Evolutionary conservation across 2,797 vertebrate genomes (phyloP).

Genomic region (Setipinna tenuifilis): DNA sequence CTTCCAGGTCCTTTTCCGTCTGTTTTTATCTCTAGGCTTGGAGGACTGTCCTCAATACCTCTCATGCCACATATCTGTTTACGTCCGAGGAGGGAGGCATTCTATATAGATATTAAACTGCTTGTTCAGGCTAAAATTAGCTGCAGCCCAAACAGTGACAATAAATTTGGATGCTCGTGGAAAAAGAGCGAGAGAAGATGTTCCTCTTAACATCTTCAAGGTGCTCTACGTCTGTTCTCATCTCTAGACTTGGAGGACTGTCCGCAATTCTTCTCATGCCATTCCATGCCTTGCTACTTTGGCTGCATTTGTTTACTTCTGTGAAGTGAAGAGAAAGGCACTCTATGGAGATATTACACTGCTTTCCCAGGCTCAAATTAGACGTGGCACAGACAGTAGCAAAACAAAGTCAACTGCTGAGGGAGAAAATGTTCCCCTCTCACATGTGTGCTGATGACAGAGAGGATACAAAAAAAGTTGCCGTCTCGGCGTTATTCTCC

Average conservation of each 20-base stretch:
- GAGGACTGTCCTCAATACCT: not conserved
- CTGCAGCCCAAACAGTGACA: too few relatives aligned
- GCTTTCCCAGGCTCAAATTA: not conserved
- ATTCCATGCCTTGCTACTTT: too few relatives aligned
- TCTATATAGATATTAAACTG: too few relatives aligned
- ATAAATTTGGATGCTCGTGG: too few relatives aligned
- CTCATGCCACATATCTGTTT: not conserved
- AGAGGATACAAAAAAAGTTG: not conserved
- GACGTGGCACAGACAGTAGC: not conserved
- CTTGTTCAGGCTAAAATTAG: too few relatives aligned
- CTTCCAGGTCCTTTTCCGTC: not conserved
- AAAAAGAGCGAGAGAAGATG: too few relatives aligned
- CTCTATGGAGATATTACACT: not conserved
- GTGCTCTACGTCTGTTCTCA: too few relatives aligned
- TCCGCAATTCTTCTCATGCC: too few relatives aligned
- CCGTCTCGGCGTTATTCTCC: conserved; percentile 16
- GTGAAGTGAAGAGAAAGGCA: not conserved
- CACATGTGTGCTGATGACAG: not conserved
- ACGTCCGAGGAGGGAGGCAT: not conserved
- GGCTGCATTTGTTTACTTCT: too few relatives aligned
- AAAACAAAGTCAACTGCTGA: not conserved
- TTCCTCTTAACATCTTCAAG: too few relatives aligned
- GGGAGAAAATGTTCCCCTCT: not conserved
- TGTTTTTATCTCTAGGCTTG: not conserved
- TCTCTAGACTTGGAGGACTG: too few relatives aligned